Evolutionary conservation across 1,140 invertebrate species (phyloP), one percentile per base, ranked within the genome.

Genomic region (Dreissena rostriformis): DNA sequence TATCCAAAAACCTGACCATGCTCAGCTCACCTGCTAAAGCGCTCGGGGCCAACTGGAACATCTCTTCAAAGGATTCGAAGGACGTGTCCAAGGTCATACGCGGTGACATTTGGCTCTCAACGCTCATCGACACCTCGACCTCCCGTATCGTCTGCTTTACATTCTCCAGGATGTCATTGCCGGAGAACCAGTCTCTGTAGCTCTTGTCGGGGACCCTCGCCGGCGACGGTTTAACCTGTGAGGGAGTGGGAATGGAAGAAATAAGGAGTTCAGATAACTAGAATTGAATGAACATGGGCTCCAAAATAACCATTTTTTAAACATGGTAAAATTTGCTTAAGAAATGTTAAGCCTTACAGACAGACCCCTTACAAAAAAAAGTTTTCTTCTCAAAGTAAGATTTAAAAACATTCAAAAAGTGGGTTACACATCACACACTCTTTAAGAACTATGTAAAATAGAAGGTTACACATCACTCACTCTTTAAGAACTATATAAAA

Each of bases 141-240:
- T 95, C 94, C 53, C 94, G 94, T 73, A 98, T 95, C 10, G 96
- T 93, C 22, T 96, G 96, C 73, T 96, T 94, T 17, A 98, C 94
- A 95, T 98, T 98, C 88, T 96, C 96, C 57, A 96, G 95, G 49
- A 98, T 94, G 91, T 95, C 96, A 90, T 97, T 96, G 19, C 95
- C 96, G 55, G 95, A 94, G 94, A 96, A 98, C 95, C 96, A 97
- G 77, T 95, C 95, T 49, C 93, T 85, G 29, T 87, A 88, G 15
- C 86, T 84, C 22, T 75, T 70, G 53, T 88, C 86, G 28, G 86
- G 86, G 0, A 87, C 88, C 22, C 29, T 71, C 2, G 84, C 85
- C 55, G 49, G 80, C n/a, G 85, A 86, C 28, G 72, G 71, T 63
- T 84, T 88, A 15, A 82, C 78, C 90, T 90, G 73, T 39, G 81